Evolutionary conservation across 2,113 vertebrate genomes (phyloP), one percentile per base, ranked within the genome.

Genomic region (Cebus imitator): DNA sequence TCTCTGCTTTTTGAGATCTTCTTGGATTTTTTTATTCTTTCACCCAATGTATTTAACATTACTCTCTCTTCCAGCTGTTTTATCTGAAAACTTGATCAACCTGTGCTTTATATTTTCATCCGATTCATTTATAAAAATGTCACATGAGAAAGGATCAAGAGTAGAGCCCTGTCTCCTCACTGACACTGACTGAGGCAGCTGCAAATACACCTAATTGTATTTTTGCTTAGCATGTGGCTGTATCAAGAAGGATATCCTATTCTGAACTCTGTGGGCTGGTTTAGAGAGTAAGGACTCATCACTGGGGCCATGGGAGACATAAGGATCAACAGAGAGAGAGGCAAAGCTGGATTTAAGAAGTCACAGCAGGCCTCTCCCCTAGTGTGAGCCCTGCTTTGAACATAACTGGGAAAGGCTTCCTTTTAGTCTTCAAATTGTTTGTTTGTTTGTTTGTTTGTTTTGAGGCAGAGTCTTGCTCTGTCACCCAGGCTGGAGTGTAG

Each of bases 171-270:
- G 32, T 68, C 78, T 89, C 45, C 40, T 72, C n/a, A 58, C 73
- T 92, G 95, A 89, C 27, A n/a, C 1, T 73, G 76, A 58, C 43
- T 64, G 81, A 94, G 61, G n/a, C n/a, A 95, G 43, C 40, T 87
- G 45, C 81, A 83, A 90, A 83, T 68, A 61, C 70, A 61, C 48
- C 88, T 83, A 57, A 30, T 2, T 88, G 35, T 83, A 43, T 45
- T 73, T 58, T 40, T 86, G 82, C 90, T 76, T 50, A 20, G 58
- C 55, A 1, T n/a, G 2, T 27, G 40, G 20, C 73, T 96, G 82
- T 83, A 10, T 80, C 68, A 58, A 40, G 30, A 86, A 35, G 11
- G 37, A 37, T 75, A 25, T 86, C 43, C 68, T 75, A 12, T 55
- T 45, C 79, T 40, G 91, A 27, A 30, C 21, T 27, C 27, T 14